These are phyloP conservation scores for Meta bourneti DNA, from an alignment of 2,888 invertebrate genomes.

Conservation along the genomic window DNA sequence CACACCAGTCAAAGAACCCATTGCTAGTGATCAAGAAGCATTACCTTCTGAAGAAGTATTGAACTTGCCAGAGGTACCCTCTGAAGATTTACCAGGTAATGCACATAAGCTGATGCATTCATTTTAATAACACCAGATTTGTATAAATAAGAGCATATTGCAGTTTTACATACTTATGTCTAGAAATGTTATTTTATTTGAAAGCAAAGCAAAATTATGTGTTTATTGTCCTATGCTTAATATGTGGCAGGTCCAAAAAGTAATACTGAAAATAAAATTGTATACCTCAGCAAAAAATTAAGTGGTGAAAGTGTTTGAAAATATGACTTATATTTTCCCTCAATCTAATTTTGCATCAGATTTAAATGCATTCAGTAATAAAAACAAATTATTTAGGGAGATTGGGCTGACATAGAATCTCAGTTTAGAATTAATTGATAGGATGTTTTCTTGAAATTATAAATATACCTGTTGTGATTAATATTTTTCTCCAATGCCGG, in stretches of 20 bases:
- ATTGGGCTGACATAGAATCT: no score
- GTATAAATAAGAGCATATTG: neutral
- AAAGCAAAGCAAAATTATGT: neutral
- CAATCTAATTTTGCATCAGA: no score
- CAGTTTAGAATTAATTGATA: no score
- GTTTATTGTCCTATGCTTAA: neutral
- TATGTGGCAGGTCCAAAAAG: neutral
- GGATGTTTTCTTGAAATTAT: no score
- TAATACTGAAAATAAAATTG: neutral
- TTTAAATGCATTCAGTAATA: no score
- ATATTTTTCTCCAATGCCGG: no score
- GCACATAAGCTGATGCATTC: no score
- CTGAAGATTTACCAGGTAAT: constrained; percentile 60
- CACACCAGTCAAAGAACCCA: constrained; percentile 33
- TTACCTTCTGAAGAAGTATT: constrained; percentile 39
- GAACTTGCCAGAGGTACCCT: constrained; percentile 69
- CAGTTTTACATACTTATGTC: neutral
- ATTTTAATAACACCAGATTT: neutral
- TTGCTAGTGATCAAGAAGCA: constrained; percentile 15
- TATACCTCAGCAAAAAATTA: neutral
- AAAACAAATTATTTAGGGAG: no score
- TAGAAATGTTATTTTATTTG: neutral
- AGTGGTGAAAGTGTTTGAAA: no score
- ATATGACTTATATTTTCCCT: no score
- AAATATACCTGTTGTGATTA: no score